Evolutionary conservation across 2,888 invertebrate genomes (phyloP), one percentile per base, ranked within the genome.

Genomic region (Liopterus haemorrhoidalis): DNA sequence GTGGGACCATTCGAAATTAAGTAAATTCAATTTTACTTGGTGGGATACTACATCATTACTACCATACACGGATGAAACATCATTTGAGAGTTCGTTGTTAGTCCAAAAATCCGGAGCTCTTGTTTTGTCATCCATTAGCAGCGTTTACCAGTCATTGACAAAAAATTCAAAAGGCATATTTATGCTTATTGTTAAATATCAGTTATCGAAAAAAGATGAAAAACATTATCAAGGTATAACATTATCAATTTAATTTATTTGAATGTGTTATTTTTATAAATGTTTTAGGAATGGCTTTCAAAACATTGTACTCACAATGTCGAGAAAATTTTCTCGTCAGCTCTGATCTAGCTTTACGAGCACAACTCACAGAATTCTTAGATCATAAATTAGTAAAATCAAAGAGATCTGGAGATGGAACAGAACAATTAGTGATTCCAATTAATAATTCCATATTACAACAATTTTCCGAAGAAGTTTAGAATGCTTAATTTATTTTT

Each of bases 341-440:
- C 64, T 90, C 91, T 0, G 95, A 97, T 67, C 73, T 88, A 41
- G 92, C 92, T 0, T 68, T 97, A 46, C 78, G 93, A 53, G 86
- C 93, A 4, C 93, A 95, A 60, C 73, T 97, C 2, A 93, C 89
- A 0, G 97, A 97, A 70, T 97, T 96, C 68, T 71, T 89, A 36
- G 96, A 97, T 69, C 97, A 97, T 66, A 90, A 93, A 65, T 73
- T 97, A 56, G 80, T 95, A 3, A 85, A 82, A 65, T 79, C 79
- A 43, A 86, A 84, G 61, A 77, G 91, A 58, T 83, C 81, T 11
- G 70, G 72, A 19, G 92, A 92, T 64, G 92, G 91, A 21, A 78
- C 81, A 38, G 93, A 94, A 63, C 80, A 83, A 60, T 70, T 94
- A 21, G 62, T 76, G 15, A 87, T 94, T 63, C 89, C 92, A 1